A percentile compares a stretch with the other conserved stretches of the same genome.
phyloP scores from a whole-genome alignment of 2,113 vertebrate species.

The Campylorhamphus procurvoides region DNA sequence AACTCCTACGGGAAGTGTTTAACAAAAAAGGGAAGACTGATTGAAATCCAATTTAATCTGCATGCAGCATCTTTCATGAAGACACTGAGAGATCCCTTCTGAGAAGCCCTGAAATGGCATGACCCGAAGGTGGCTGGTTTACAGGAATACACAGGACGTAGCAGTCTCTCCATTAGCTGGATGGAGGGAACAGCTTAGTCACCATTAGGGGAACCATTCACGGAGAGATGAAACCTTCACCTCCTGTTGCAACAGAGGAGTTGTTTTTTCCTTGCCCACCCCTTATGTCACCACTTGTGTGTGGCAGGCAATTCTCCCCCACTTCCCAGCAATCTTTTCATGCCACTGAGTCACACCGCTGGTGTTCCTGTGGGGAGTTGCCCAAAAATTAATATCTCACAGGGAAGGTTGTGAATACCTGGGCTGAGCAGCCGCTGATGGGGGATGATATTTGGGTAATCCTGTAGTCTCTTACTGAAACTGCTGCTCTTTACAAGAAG shows the following conservation, averaged over 20 bases:
- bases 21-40: neutral
- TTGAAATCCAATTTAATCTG: neutral
- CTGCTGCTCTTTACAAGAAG: neutral
- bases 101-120: neutral
- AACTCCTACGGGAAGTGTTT: neutral
- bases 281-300: conserved; percentile 14
- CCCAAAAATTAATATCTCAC: neutral
- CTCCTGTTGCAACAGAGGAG: conserved; percentile 56
- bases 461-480: neutral
- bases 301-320: neutral
- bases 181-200: conserved; percentile 55
- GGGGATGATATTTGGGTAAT: neutral
- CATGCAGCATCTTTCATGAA: neutral
- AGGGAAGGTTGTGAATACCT: neutral
- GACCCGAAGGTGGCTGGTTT: neutral
- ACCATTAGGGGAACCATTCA: neutral
- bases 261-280: neutral
- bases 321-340: neutral
- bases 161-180: neutral
- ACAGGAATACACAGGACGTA: neutral
- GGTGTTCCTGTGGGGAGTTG: neutral
- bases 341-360: conserved; percentile 3
- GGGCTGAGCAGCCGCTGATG: neutral
- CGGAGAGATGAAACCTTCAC: conserved; percentile 7
- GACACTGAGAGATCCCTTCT: neutral